Percentiles rank a stretch among this genome's conserved stretches.
phyloP scores from a whole-genome alignment of 1,140 invertebrate genomes.

The Danaus plexippus region DNA sequence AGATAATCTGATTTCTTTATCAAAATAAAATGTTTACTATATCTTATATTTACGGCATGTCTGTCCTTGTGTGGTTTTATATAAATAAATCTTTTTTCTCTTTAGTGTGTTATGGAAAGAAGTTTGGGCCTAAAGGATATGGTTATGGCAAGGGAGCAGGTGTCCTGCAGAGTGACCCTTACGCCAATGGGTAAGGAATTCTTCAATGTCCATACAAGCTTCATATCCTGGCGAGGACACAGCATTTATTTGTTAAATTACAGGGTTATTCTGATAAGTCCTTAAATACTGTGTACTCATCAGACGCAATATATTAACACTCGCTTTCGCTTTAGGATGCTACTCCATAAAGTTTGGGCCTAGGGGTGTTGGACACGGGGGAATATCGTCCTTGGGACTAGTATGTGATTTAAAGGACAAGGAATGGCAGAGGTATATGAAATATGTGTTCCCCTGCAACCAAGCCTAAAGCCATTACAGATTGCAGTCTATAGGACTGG shows the following conservation, averaged over 20 bases:
- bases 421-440: conserved; percentile 76
- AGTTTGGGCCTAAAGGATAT: conserved; percentile 94
- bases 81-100: conserved; percentile 41
- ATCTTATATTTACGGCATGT: conserved; percentile 26
- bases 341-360: conserved; percentile 88
- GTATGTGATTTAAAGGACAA: conserved; percentile 78
- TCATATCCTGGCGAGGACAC: conserved; percentile 47
- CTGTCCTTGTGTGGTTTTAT: conserved; percentile 23
- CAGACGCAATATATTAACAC: conserved; percentile 44
- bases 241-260: conserved; percentile 11
- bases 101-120: conserved; percentile 93
- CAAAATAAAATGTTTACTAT: not conserved
- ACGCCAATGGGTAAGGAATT: conserved; percentile 78
- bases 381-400: conserved; percentile 80
- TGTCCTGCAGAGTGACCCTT: conserved; percentile 88
- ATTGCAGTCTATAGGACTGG: conserved; percentile 34
- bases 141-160: conserved; percentile 94
- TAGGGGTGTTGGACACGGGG: conserved; percentile 90
- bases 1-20: too few relatives aligned
- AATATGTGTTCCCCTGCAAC: conserved; percentile 23
- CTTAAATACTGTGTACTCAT: conserved; percentile 36
- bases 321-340: conserved; percentile 77
- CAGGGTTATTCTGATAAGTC: too few relatives aligned
- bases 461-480: conserved; percentile 18
- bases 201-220: conserved; percentile 19